Conservation (phyloP, 2,113 vertebrate species). For the Calidris pugnax region DNA sequence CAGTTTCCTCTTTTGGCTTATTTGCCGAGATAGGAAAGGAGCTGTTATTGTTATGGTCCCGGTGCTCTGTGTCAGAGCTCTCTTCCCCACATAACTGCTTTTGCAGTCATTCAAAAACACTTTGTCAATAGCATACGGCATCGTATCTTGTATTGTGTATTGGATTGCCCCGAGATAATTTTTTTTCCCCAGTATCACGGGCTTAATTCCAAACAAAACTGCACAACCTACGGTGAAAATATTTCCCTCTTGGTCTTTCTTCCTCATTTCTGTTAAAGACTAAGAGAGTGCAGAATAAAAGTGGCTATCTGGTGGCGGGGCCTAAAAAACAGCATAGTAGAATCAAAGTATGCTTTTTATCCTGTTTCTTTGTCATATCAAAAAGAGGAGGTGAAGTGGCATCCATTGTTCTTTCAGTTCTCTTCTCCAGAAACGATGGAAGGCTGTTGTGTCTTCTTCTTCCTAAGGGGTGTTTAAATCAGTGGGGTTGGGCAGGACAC, state of each 20-base stretch:
- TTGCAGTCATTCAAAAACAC: not conserved
- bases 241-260: not conserved
- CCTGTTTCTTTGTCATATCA: not conserved
- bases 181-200: not conserved
- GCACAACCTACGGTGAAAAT: not conserved
- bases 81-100: not conserved
- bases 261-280: not conserved
- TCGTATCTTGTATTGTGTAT: not conserved
- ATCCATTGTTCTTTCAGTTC: not conserved
- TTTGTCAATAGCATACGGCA: not conserved
- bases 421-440: not conserved
- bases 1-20: conserved; percentile 11
- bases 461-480: not conserved
- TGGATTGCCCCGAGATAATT: not conserved
- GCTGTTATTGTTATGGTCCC: conserved; percentile 16
- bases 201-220: not conserved
- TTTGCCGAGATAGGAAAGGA: conserved; percentile 5
- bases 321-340: not conserved
- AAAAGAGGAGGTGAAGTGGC: not conserved
- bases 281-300: not conserved
- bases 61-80: not conserved
- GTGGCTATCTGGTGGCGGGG: not conserved
- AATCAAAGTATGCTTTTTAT: not conserved
- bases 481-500: not conserved
- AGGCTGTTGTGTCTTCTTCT: not conserved